Percentiles rank a stretch among this genome's conserved stretches.
Evolutionary conservation across 2,888 invertebrate genomes (phyloP).

Genomic region (Chrysolina oricalcia): DNA sequence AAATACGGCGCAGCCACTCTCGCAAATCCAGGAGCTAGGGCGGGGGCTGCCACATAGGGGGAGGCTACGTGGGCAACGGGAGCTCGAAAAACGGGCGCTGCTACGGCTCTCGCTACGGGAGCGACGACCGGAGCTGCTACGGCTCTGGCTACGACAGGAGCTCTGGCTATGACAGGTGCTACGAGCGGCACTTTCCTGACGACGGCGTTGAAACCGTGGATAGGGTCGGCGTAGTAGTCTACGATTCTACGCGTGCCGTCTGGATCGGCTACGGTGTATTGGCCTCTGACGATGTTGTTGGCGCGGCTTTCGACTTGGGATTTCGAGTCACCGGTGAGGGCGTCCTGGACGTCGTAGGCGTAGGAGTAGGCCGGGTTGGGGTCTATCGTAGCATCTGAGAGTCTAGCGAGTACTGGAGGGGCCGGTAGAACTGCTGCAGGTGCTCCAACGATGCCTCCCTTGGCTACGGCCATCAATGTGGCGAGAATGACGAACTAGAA

Average conservation of each 20-base stretch:
- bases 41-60: conserved; percentile 46
- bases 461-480: conserved; percentile 66
- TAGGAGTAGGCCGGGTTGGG: conserved; percentile 75
- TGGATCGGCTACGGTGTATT: conserved; percentile 74
- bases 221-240: conserved; percentile 76
- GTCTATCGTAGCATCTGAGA: conserved; percentile 70
- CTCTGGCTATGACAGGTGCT: conserved; percentile 46
- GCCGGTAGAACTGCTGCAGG: conserved; percentile 56
- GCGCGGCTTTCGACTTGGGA: conserved; percentile 74
- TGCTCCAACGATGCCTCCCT: conserved; percentile 60
- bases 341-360: conserved; percentile 75
- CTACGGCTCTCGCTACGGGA: conserved; percentile 26
- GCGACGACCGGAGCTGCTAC: conserved; percentile 47
- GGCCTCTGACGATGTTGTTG: conserved; percentile 75
- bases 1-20: conserved; percentile 45
- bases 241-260: conserved; percentile 75
- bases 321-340: conserved; percentile 75
- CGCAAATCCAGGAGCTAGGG: conserved; percentile 44
- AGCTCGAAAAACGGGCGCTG: conserved; percentile 46
- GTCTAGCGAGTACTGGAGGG: conserved; percentile 46
- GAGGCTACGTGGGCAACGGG: conserved; percentile 46
- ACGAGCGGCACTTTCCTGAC: conserved; percentile 73
- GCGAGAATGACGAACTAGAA: conserved; percentile 58
- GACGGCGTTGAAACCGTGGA: conserved; percentile 76
- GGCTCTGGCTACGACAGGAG: conserved; percentile 25